Conservation (phyloP, 2,888 invertebrate species). For the Nymphalis polychloros region DNA sequence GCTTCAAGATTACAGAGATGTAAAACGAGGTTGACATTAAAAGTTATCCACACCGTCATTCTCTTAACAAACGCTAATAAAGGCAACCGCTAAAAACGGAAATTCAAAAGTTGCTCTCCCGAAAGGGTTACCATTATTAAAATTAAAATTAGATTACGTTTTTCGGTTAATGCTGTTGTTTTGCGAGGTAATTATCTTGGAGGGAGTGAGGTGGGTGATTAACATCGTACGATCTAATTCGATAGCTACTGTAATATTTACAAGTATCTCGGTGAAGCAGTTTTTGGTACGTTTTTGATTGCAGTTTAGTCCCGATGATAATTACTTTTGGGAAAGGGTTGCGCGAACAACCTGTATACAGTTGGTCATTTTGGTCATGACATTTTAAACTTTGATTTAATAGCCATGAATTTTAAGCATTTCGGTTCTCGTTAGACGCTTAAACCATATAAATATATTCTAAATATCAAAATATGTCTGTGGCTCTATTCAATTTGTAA, state of each 20-base stretch:
- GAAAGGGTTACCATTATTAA: slow-evolving; percentile 68
- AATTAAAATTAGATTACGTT: slow-evolving; percentile 77
- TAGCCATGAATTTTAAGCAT: no score
- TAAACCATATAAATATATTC: no score
- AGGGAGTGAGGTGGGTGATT: slow-evolving; percentile 54
- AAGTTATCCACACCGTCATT: slow-evolving; percentile 36
- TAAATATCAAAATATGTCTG: no score
- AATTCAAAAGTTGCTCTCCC: slow-evolving; percentile 56
- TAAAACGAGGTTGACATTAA: slow-evolving; percentile 30
- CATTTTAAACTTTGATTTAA: background rate
- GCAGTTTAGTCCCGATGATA: slow-evolving; percentile 75
- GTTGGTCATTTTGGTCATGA: slow-evolving; percentile 38
- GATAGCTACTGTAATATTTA: slow-evolving; percentile 75
- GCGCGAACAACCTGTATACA: slow-evolving; percentile 49
- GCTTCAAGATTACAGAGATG: background rate
- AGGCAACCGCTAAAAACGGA: slow-evolving; percentile 49
- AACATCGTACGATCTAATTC: slow-evolving; percentile 66
- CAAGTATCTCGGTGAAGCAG: slow-evolving; percentile 69
- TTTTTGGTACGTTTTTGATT: slow-evolving; percentile 79
- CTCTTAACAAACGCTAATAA: slow-evolving; percentile 46
- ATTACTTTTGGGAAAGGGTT: slow-evolving; percentile 79
- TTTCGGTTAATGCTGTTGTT: slow-evolving; percentile 69
- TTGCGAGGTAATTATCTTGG: slow-evolving; percentile 68
- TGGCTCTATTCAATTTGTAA: no score
- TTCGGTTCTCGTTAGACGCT: no score